Conservation (phyloP, 2,113 vertebrate species). For the Athene noctua region DNA sequence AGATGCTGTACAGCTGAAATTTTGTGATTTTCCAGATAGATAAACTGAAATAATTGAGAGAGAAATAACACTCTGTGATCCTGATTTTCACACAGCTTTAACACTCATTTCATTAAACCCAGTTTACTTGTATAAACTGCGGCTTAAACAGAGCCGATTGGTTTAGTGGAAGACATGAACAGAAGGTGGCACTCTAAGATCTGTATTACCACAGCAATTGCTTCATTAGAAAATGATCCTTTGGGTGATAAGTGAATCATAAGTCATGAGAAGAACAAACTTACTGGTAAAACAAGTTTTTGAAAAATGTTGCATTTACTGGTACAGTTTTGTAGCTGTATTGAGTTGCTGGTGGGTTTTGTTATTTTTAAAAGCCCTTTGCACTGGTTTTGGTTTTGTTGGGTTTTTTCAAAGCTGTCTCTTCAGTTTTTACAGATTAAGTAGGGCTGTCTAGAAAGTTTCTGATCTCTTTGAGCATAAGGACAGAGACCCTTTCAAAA, state of each 20-base stretch:
- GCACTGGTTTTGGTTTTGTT: neutral
- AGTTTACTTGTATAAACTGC: neutral
- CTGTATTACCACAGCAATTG: neutral
- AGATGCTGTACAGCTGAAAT: neutral
- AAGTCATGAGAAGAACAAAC: neutral
- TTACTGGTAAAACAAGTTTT: neutral
- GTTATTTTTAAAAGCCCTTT: neutral
- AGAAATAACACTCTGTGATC: neutral
- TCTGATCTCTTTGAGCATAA: neutral
- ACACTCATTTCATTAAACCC: neutral
- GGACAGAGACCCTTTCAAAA: neutral
- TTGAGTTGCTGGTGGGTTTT: neutral
- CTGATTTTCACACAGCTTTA: neutral
- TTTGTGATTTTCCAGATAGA: neutral
- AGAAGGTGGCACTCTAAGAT: slow-evolving; percentile 6
- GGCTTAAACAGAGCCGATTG: neutral
- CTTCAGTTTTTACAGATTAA: neutral
- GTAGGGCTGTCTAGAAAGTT: neutral
- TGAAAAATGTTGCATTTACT: neutral
- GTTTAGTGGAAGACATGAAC: neutral
- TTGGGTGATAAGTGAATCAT: neutral
- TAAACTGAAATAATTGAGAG: neutral
- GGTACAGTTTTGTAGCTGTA: neutral
- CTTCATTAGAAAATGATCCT: neutral
- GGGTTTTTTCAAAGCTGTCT: neutral